Evolutionary conservation across 2,888 invertebrate genomes (phyloP).

Genomic region (Aspidiotus destructor): DNA sequence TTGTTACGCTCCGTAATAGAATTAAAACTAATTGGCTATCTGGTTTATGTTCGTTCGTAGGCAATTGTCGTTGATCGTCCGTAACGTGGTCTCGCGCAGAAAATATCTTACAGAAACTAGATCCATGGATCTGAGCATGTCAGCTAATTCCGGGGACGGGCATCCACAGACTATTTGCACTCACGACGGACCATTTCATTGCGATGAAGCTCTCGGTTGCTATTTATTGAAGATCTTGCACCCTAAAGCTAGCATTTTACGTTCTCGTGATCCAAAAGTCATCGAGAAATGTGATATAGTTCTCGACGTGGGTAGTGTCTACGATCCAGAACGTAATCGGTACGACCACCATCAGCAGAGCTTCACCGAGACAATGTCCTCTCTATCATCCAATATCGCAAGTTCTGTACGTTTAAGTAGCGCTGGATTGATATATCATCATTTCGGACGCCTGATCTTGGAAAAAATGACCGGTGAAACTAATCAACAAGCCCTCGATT

Average conservation of each 20-base stretch:
- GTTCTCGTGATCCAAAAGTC: slow-evolving; percentile 48
- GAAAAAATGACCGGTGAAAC: slow-evolving; percentile 48
- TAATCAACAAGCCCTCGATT: slow-evolving; percentile 46
- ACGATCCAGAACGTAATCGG: slow-evolving; percentile 60
- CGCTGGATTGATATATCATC: slow-evolving; percentile 84
- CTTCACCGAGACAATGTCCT: slow-evolving; percentile 58
- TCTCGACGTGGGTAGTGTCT: slow-evolving; percentile 86
- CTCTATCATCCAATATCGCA: slow-evolving; percentile 51
- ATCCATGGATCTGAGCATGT: not conserved
- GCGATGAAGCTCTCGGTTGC: slow-evolving; percentile 91
- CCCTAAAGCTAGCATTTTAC: slow-evolving; percentile 66
- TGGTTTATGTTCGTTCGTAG: no score
- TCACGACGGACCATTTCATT: slow-evolving; percentile 78
- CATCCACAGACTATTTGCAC: slow-evolving; percentile 52
- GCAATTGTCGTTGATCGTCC: no score
- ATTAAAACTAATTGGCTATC: no score
- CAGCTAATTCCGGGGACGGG: not conserved
- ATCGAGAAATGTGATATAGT: slow-evolving; percentile 82
- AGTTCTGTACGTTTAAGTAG: slow-evolving; percentile 70
- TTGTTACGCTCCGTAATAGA: no score
- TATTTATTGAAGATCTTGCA: slow-evolving; percentile 77
- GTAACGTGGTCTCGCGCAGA: no score
- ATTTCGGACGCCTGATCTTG: slow-evolving; percentile 75
- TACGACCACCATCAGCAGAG: slow-evolving; percentile 91
- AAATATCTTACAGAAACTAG: no score